Evolutionary conservation across 2,888 invertebrate genomes (phyloP).

Genomic region (Aromia moschata): DNA sequence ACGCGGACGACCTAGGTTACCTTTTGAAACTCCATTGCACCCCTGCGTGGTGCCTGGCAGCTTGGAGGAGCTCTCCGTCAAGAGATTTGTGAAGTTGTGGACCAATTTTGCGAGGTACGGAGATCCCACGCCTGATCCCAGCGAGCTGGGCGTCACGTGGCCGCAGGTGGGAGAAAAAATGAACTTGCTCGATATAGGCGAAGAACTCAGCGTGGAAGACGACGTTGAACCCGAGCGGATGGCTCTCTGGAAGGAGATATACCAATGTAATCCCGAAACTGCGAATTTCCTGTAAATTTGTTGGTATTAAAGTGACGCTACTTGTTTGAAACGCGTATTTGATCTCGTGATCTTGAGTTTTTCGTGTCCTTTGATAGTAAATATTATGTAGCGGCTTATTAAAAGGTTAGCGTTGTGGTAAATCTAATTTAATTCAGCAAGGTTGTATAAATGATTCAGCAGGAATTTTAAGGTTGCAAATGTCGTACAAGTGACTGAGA

Average conservation of each 20-base stretch:
- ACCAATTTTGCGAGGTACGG: constrained; percentile 51
- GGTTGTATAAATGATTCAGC: too few species aligned
- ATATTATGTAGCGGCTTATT: too few species aligned
- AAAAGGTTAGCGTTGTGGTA: too few species aligned
- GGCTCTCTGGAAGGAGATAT: constrained; percentile 48
- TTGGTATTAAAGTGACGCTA: too few species aligned
- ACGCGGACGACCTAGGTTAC: constrained; percentile 49
- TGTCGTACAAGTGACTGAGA: too few species aligned
- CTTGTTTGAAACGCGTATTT: too few species aligned
- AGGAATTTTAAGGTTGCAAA: too few species aligned
- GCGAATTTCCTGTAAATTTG: constrained; percentile 13
- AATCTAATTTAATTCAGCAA: too few species aligned
- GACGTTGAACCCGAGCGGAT: constrained; percentile 50
- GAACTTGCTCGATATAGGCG: constrained; percentile 51
- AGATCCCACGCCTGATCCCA: constrained; percentile 41
- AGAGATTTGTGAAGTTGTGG: constrained; percentile 50
- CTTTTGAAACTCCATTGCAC: constrained; percentile 41
- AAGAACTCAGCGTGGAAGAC: constrained; percentile 40
- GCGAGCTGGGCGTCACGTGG: constrained; percentile 44
- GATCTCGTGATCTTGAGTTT: too few species aligned
- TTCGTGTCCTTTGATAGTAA: too few species aligned
- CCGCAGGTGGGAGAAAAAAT: constrained; percentile 42
- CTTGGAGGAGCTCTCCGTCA: constrained; percentile 46
- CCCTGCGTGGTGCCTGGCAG: constrained; percentile 43
- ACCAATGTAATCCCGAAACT: neutral